Conservation (phyloP, 2,888 invertebrate genomes). For the Drosophila kuntzei region DNA sequence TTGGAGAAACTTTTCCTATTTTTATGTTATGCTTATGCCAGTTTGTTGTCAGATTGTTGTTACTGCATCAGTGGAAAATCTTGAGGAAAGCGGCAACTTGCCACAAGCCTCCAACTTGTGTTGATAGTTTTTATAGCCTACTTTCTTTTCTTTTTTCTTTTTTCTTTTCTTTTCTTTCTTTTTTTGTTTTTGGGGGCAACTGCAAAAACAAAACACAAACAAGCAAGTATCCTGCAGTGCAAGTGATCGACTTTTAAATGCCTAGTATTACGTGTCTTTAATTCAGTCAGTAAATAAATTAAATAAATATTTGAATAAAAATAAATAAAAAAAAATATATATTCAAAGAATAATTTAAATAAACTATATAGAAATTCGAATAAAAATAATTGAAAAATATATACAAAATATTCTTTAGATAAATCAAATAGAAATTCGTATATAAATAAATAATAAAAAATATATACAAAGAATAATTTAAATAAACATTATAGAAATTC, state of each 20-base stretch:
- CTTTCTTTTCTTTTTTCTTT: conserved; percentile 45
- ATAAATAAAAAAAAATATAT: no score
- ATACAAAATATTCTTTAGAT: no score
- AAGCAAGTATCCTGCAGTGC: not conserved
- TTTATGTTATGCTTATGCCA: conserved; percentile 68
- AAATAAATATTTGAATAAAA: no score
- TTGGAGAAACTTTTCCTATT: conserved; percentile 58
- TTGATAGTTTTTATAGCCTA: conserved; percentile 78
- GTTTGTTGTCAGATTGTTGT: conserved; percentile 62
- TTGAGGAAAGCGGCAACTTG: conserved; percentile 53
- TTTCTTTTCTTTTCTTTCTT: no score
- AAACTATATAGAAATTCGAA: no score
- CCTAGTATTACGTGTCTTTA: not conserved
- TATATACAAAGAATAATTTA: no score
- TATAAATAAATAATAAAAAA: no score
- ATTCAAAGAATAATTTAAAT: no score
- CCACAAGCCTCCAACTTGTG: conserved; percentile 65
- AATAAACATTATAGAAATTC: no score
- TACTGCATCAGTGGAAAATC: conserved; percentile 56
- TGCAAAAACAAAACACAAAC: conserved; percentile 13
- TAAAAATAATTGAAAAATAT: no score
- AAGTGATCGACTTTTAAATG: not conserved
- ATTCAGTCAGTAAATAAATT: no score
- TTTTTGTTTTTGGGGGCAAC: conserved; percentile 19
- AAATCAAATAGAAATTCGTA: no score